phyloP scores from a whole-genome alignment of 2,797 vertebrate species.

The Trichosurus vulpecula region DNA sequence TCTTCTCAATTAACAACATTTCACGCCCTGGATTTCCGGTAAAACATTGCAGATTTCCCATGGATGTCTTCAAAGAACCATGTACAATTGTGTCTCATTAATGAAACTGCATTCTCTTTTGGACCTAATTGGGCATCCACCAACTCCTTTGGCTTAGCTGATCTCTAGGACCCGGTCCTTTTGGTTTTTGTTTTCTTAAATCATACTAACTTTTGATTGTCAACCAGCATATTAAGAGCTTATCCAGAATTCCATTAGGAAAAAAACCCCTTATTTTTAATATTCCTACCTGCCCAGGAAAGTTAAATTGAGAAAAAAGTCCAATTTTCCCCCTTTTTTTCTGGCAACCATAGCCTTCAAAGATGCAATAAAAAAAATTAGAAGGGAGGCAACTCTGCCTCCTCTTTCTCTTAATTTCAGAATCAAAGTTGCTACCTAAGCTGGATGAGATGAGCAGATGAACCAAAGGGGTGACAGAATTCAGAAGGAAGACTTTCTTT shows the following conservation, averaged over 20 bases:
- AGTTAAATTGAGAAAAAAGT: conserved; percentile 75
- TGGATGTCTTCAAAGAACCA: conserved; percentile 51
- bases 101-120: conserved; percentile 61
- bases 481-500: conserved; percentile 85
- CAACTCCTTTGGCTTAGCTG: conserved; percentile 71
- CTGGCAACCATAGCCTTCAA: conserved; percentile 67
- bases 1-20: conserved; percentile 15
- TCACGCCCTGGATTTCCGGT: conserved; percentile 38
- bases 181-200: conserved; percentile 65
- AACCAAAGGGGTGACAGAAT: conserved; percentile 67
- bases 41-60: conserved; percentile 23
- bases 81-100: conserved; percentile 37
- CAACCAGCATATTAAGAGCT: conserved; percentile 83
- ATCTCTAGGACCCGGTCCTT: conserved; percentile 57
- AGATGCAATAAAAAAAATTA: conserved; percentile 60
- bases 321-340: conserved; percentile 66
- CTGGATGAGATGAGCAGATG: conserved; percentile 78
- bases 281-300: conserved; percentile 71
- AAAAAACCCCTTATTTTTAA: conserved; percentile 68
- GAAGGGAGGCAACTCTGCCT: background rate
- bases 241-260: conserved; percentile 77
- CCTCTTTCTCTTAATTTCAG: conserved; percentile 2
- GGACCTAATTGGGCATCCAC: conserved; percentile 43
- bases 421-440: conserved; percentile 75
- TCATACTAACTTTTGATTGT: conserved; percentile 84